phyloP scores from a whole-genome alignment of 2,888 invertebrate species.

The Monoplex corrugatus region DNA sequence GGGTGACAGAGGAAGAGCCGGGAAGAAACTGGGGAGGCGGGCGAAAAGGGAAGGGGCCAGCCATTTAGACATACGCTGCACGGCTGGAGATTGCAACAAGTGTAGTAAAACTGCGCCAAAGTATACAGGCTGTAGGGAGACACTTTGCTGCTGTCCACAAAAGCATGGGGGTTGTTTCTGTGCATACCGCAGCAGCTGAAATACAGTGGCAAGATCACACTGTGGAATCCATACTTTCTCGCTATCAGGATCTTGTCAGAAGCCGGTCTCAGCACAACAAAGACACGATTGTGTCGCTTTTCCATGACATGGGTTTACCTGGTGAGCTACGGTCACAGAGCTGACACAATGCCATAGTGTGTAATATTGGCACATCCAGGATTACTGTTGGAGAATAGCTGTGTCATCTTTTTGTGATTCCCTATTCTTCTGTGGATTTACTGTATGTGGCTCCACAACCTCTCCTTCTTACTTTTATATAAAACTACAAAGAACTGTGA shows the following conservation, averaged over 20 bases:
- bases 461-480: neutral
- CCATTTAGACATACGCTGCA: neutral
- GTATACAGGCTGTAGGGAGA: neutral
- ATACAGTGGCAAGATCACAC: neutral
- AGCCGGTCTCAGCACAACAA: neutral
- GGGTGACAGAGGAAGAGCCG: neutral
- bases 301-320: neutral
- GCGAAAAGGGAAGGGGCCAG: neutral
- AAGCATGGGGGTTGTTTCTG: constrained; percentile 18
- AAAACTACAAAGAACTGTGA: neutral
- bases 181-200: neutral
- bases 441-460: neutral
- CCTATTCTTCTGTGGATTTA: neutral
- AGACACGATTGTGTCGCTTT: neutral
- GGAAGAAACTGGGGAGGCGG: neutral
- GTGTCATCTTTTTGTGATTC: constrained; percentile 4
- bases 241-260: neutral
- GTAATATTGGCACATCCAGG: neutral
- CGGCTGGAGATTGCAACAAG: neutral
- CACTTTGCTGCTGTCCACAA: neutral
- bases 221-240: neutral
- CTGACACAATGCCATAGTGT: constrained; percentile 27
- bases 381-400: neutral
- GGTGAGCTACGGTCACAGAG: neutral
- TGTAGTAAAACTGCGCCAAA: neutral